Base-by-base conservation (phyloP, 2,888 invertebrate species). In the Clepsis dumicolana region DNA sequence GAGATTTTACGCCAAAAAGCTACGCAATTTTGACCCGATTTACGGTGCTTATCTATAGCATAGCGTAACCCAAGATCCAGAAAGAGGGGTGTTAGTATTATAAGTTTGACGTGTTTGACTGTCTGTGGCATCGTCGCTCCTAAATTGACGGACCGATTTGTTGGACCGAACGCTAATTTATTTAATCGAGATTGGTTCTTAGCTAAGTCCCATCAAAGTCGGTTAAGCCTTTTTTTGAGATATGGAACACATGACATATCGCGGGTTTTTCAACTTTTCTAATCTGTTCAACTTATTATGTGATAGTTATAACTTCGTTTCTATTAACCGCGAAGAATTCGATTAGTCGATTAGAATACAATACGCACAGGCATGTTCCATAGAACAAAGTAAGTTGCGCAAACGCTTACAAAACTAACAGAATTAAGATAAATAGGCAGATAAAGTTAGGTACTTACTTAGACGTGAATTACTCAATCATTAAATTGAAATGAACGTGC, bases 341-440 rank as follows among this genome's bases (percentile, higher is more conserved):
- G 14, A 48, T 56, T 62, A 56, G 48, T 48, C n/a, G 14, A 48
- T 56, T 62, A 56, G 48, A 62, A 56, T 56, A 64, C 44, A 62
- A 62, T 50, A 56, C 41, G 44, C 56, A 61, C 41, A 16, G 48
- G 48, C 38, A 52, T 44, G 52, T 62, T 48, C 48, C 61, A 24
- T 29, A 25, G 66, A 66, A 54, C 32, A 61, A 54, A 35, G 48
- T n/a, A 27, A 53, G 48, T 62, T 66, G 54, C 61, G 66, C 27
- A 62, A 66, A 56, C 48, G 32, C 54, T 66, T 66, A 50, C 66
- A 44, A 62, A 60, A 62, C 66, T 35, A 61, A 66, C 54, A n/a
- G 18, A 61, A 61, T 32, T 32, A 32, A 54, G 60, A 44, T 56
- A 21, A 7, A 24, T 35, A 56, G 24, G 24, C 7, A 35, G 61